These are phyloP conservation scores for Zaprionus africanus DNA, from an alignment of 1,140 invertebrate genomes.

Conservation along the genomic window DNA sequence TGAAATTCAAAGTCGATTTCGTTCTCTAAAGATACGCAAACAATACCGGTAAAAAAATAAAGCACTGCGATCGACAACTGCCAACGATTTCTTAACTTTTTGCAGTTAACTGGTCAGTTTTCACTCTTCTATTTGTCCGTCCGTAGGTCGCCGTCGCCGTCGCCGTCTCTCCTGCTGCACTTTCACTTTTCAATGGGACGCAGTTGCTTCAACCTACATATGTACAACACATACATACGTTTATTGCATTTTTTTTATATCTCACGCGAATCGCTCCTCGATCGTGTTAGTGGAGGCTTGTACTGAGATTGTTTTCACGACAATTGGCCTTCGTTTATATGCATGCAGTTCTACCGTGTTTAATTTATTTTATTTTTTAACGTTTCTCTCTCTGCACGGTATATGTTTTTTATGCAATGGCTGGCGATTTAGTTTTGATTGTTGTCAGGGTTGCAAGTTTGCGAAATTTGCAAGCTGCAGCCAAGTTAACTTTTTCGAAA, in stretches of 20 bases:
- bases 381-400: constrained; percentile 21
- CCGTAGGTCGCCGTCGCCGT: constrained; percentile 19
- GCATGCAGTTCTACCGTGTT: background rate
- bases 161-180: constrained; percentile 53
- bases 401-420: constrained; percentile 50
- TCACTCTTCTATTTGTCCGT: constrained; percentile 35
- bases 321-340: background rate
- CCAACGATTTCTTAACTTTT: constrained; percentile 32
- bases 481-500: constrained; percentile 27
- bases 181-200: constrained; percentile 81
- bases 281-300: background rate
- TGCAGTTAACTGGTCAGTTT: constrained; percentile 36
- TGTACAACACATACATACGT: constrained; percentile 30
- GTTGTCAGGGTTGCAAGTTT: constrained; percentile 42
- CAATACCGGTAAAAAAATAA: constrained; percentile 63
- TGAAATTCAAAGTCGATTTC: constrained; percentile 62
- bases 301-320: background rate
- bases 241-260: constrained; percentile 58
- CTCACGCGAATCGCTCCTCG: constrained; percentile 36
- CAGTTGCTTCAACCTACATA: constrained; percentile 60
- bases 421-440: constrained; percentile 52
- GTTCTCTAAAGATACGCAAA: constrained; percentile 32
- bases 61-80: constrained; percentile 14
- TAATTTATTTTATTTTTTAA: constrained; percentile 16
- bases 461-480: constrained; percentile 34